phyloP scores from a whole-genome alignment of 2,113 vertebrate genomes.

The Podarcis raffonei region DNA sequence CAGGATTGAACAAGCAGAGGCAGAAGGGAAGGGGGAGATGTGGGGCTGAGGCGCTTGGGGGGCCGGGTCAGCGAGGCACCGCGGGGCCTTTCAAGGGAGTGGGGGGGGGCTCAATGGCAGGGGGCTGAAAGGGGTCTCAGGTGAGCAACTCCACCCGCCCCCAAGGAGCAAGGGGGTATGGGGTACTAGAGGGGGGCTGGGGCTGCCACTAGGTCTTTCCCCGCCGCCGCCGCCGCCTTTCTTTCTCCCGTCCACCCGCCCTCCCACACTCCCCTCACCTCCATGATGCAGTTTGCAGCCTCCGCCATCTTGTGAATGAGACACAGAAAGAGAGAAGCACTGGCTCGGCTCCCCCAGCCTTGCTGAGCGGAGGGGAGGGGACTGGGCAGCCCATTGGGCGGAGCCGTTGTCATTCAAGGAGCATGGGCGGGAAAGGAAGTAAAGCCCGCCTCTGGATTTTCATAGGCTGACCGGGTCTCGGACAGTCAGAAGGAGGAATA shows the following conservation, averaged over 20 bases:
- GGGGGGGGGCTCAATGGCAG: not conserved
- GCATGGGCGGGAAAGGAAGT: not conserved
- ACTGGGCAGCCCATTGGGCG: not conserved
- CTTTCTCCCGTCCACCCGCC: not conserved
- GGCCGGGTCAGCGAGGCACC: not conserved
- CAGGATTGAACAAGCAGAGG: not conserved
- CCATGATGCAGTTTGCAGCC: conserved; percentile 43
- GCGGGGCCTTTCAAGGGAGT: not conserved
- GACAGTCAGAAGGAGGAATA: not conserved
- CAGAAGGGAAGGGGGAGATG: too few species aligned
- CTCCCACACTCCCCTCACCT: conserved; percentile 17
- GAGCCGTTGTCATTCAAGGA: not conserved
- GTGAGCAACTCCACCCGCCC: not conserved
- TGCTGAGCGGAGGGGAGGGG: not conserved
- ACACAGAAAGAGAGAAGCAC: conserved; percentile 26
- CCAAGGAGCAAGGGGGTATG: not conserved
- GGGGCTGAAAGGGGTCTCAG: not conserved
- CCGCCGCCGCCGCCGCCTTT: too few species aligned
- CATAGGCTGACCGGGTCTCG: not conserved
- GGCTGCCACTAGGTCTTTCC: not conserved
- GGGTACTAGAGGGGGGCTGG: not conserved
- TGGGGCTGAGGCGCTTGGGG: not conserved
- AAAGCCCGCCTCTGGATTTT: not conserved
- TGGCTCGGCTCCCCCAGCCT: conserved; percentile 12
- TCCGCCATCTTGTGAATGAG: conserved; percentile 44